Percentiles rank a stretch among this genome's conserved stretches.
Evolutionary conservation across 2,888 invertebrate genomes (phyloP).

Genomic region (Patella depressa): DNA sequence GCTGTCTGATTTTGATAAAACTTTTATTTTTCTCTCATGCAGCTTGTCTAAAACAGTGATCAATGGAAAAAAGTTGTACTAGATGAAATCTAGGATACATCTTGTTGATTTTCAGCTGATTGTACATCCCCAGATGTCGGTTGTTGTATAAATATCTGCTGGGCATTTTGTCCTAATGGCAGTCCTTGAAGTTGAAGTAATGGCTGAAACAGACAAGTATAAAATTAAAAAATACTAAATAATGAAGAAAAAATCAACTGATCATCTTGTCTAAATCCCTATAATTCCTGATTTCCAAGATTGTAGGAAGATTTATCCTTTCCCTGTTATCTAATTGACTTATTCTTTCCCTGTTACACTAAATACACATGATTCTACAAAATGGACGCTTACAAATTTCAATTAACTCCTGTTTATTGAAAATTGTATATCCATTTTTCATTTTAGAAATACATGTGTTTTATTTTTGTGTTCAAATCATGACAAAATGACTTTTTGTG

Average conservation of each 20-base stretch:
- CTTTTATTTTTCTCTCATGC: too few species aligned
- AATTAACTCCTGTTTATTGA: too few species aligned
- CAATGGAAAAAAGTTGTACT: too few species aligned
- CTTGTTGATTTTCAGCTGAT: too few species aligned
- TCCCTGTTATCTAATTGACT: conserved; percentile 7
- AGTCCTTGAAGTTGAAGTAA: conserved; percentile 61
- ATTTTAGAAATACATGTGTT: too few species aligned
- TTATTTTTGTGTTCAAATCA: too few species aligned
- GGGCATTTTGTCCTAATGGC: conserved; percentile 42
- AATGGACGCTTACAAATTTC: too few species aligned
- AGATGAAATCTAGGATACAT: too few species aligned
- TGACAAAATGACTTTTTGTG: too few species aligned
- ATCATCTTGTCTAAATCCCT: neutral
- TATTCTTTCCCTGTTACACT: conserved; percentile 24
- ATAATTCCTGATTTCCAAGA: neutral
- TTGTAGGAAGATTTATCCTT: conserved; percentile 20
- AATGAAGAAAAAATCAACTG: conserved; percentile 12
- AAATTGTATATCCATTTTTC: too few species aligned
- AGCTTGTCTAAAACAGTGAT: too few species aligned
- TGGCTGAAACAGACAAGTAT: conserved; percentile 36
- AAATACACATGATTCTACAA: neutral
- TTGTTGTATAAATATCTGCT: conserved; percentile 45
- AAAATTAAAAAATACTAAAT: neutral
- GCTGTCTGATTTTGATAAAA: too few species aligned
- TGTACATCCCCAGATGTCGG: neutral